These are phyloP conservation scores for Spicauda simplicius DNA, from an alignment of 2,888 invertebrate species.

Conservation along the genomic window DNA sequence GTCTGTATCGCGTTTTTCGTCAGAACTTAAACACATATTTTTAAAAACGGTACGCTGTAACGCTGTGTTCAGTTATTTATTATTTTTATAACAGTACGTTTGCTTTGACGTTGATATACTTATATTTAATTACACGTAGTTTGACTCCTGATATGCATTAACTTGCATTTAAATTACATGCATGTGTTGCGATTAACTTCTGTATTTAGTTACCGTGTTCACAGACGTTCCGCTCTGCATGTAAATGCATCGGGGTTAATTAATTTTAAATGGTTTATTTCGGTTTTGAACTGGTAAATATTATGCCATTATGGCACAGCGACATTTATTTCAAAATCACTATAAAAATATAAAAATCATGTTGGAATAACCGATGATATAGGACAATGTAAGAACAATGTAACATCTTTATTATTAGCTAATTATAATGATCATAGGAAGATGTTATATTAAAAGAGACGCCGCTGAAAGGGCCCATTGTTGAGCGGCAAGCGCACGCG, in stretches of 20 bases:
- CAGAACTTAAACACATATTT: no score
- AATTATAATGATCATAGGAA: constrained; percentile 47
- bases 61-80: background rate
- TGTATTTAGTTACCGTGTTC: background rate
- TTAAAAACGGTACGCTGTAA: no score
- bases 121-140: background rate
- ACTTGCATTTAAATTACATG: background rate
- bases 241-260: background rate
- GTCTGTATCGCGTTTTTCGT: no score
- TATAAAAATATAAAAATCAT: no score
- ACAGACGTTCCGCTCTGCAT: background rate
- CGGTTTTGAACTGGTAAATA: background rate
- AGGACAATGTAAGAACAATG: constrained; percentile 28
- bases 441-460: constrained; percentile 43
- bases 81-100: background rate
- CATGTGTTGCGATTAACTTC: constrained; percentile 1
- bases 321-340: no score
- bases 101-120: background rate
- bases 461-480: constrained; percentile 70
- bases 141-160: background rate
- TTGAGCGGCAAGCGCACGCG: constrained; percentile 55
- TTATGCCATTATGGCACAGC: no score
- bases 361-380: no score
- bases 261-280: background rate
- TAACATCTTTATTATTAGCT: constrained; percentile 54